Evolutionary conservation across 2,888 invertebrate species (phyloP), one percentile per base, ranked within the genome.

Genomic region (Callyntrura sp.): DNA sequence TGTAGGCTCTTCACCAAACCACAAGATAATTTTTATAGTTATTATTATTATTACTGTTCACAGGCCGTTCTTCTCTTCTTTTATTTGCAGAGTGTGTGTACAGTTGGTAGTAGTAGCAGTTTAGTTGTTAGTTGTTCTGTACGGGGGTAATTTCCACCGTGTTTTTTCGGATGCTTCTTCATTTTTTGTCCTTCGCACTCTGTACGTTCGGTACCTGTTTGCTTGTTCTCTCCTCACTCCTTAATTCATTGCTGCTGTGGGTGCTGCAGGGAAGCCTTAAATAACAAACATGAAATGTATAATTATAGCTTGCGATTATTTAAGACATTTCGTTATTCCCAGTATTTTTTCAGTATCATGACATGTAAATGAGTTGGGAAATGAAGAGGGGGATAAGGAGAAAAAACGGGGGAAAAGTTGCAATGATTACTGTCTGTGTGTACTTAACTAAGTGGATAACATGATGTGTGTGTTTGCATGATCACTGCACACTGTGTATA

Each of bases 251-350:
- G 45, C 45, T 82, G 70, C 87, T n/a, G n/a, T n/a, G n/a, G n/a
- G n/a, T n/a, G n/a, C n/a, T 87, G 87, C 43, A 43, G 87, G 87
- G 81, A 87, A 81, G 81, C 28, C 23, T 87, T 87, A 82, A 87
- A 87, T 87, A 87, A 81, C 87, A 87, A 87, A 81, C 81, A 87
- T 87, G 87, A 87, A 70, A 81, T 55, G 87, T 48, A 82, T 87
- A 87, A 87, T 87, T 87, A 87, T 87, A 87, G 87, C 87, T 87
- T 82, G 87, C 87, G 60, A 81, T 87, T n/a, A n/a, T n/a, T 81
- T 86, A 55, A 87, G 57, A 70, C 70, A 55, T 85, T 73, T 45
- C 62, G 48, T 35, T 51, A 45, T 81, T 82, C 79, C 70, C 83
- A 68, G 83, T 48, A 55, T 68, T 57, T 60, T 65, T 68, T 70